Evolutionary conservation across 2,888 invertebrate genomes (phyloP).

Genomic region (Melanostoma mellinum): DNA sequence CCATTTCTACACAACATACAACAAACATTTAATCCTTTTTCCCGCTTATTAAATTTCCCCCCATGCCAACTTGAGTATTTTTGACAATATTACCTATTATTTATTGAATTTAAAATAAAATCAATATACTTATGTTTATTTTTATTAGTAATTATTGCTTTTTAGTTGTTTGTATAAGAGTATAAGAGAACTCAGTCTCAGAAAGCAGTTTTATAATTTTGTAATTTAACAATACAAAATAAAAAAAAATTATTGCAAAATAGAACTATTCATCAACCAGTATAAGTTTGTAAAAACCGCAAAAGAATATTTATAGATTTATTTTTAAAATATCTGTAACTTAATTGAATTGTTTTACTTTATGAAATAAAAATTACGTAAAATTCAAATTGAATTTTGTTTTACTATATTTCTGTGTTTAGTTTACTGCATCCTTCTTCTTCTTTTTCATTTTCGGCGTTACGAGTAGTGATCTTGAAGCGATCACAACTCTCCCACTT

Average conservation of each 20-base stretch:
- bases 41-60: constrained; percentile 43
- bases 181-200: not conserved
- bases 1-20: not conserved
- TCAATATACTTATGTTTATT: constrained; percentile 22
- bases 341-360: constrained; percentile 66
- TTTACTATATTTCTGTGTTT: not conserved
- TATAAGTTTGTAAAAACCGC: constrained; percentile 68
- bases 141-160: constrained; percentile 22
- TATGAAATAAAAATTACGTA: constrained; percentile 56
- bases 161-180: constrained; percentile 34
- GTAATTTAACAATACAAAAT: constrained; percentile 33
- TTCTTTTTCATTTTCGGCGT: no score
- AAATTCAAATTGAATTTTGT: constrained; percentile 7
- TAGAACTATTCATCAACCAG: constrained; percentile 21
- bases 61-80: constrained; percentile 67
- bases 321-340: constrained; percentile 59
- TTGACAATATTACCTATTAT: constrained; percentile 40
- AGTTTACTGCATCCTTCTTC: not conserved
- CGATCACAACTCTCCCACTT: no score
- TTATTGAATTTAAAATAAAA: constrained; percentile 53
- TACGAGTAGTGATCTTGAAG: no score
- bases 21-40: constrained; percentile 47
- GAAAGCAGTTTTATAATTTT: constrained; percentile 27
- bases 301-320: constrained; percentile 62
- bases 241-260: constrained; percentile 16